Conservation (phyloP, 1,140 invertebrate genomes). For the Aphis gossypii region DNA sequence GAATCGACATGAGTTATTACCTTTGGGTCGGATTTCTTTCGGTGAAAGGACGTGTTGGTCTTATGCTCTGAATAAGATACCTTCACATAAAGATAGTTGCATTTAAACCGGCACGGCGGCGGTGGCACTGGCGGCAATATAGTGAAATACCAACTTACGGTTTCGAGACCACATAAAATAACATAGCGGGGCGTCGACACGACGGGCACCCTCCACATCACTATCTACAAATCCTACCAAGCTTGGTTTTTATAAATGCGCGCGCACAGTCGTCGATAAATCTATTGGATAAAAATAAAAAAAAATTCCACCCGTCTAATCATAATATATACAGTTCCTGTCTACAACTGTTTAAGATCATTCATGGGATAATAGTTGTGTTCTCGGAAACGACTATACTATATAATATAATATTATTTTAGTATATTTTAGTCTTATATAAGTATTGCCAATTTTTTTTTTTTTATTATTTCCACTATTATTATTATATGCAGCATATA, state of each 20-base stretch:
- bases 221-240: neutral
- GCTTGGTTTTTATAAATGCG: conserved; percentile 15
- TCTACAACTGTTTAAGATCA: conserved; percentile 7
- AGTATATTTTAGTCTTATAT: neutral
- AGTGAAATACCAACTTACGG: conserved; percentile 40
- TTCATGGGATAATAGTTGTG: neutral
- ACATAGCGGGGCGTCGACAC: conserved; percentile 15
- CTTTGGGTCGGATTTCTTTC: conserved; percentile 11
- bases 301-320: conserved; percentile 8
- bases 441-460: neutral
- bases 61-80: conserved; percentile 11
- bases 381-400: neutral
- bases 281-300: conserved; percentile 41
- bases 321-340: neutral
- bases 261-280: neutral
- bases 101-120: neutral
- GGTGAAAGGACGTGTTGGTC: neutral
- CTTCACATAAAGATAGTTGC: conserved; percentile 24
- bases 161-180: conserved; percentile 37
- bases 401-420: neutral
- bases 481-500: neutral
- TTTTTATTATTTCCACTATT: neutral
- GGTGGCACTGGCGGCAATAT: neutral
- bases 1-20: conserved; percentile 40
- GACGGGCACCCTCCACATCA: neutral